Evolutionary conservation across 2,113 vertebrate species (phyloP), one percentile per base, ranked within the genome.

Genomic region (Periophthalmodon schlosseri): DNA sequence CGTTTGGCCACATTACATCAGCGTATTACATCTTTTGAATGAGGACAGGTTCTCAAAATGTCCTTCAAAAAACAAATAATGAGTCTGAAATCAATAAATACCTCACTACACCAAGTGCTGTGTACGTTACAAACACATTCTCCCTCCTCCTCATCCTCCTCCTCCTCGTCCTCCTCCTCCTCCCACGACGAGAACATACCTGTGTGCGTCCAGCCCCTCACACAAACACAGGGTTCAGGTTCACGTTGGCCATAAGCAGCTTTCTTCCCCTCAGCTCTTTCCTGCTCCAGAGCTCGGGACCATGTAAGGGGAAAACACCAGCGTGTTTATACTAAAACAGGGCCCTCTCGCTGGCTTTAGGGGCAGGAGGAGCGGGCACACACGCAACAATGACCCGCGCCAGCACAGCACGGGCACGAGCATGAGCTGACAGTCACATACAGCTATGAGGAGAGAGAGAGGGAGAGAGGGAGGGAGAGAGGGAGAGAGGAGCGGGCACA

Each of bases 241-340:
- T 89, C 88, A 92, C 89, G 89, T 93, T 91, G 87, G 81, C 81
- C 82, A 83, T 79, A 91, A 89, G 90, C 88, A 86, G 84, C 82
- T 76, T 84, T 84, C 90, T 87, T 84, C 83, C 82, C 78, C 20
- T 80, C 79, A 75, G 69, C 77, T 68, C 70, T 89, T 28, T 28
- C 28, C 28, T 28, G 28, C 28, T 28, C 83, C 88, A 79, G 76
- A 80, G 81, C 76, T 66, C 87, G 88, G 93, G 85, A 80, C 93
- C 93, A 92, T 94, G 86, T 94, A 94, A 92, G 91, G 93, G 87
- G 90, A 94, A 94, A 93, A 92, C 76, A 70, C 73, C 78, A 77
- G 84, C 86, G 83, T 93, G 92, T 94, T 93, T 93, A 93, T 86
- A 91, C 84, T 91, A 89, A 92, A 92, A 93, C 91, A 92, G 82